Conservation (phyloP, 2,113 vertebrate species). For the Arothron firmamentum region DNA sequence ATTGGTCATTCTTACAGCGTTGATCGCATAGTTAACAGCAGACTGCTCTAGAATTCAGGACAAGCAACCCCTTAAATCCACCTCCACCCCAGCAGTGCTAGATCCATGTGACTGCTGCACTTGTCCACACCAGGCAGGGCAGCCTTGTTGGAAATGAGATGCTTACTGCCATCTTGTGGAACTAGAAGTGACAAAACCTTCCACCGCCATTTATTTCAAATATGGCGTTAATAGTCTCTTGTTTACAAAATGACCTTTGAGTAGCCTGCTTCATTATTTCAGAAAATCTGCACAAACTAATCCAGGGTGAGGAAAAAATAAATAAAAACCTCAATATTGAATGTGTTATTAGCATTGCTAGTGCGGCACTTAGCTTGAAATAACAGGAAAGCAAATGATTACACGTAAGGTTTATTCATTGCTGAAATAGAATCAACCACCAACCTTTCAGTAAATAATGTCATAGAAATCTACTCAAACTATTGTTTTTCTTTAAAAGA, state of each 20-base stretch:
- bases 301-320: too few relatives aligned
- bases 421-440: conserved; percentile 80
- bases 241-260: too few relatives aligned
- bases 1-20: conserved; percentile 11
- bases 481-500: conserved; percentile 71
- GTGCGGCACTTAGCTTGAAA: conserved; percentile 36
- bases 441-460: conserved; percentile 79
- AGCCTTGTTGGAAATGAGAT: conserved; percentile 34
- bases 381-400: conserved; percentile 57
- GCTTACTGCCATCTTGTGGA: conserved; percentile 70
- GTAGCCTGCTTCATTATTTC: background rate
- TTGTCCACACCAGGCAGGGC: conserved; percentile 32
- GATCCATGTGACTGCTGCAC: conserved; percentile 70
- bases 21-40: conserved; percentile 29
- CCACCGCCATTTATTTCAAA: conserved; percentile 6
- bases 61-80: conserved; percentile 26
- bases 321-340: background rate
- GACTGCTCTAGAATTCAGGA: conserved; percentile 26
- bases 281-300: too few relatives aligned
- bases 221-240: background rate
- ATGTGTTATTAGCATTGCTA: conserved; percentile 1
- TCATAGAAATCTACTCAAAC: conserved; percentile 80
- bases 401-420: conserved; percentile 79
- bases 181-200: conserved; percentile 9
- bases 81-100: conserved; percentile 47